Conservation (phyloP, 2,113 vertebrate species). For the Stegostoma tigrinum region DNA sequence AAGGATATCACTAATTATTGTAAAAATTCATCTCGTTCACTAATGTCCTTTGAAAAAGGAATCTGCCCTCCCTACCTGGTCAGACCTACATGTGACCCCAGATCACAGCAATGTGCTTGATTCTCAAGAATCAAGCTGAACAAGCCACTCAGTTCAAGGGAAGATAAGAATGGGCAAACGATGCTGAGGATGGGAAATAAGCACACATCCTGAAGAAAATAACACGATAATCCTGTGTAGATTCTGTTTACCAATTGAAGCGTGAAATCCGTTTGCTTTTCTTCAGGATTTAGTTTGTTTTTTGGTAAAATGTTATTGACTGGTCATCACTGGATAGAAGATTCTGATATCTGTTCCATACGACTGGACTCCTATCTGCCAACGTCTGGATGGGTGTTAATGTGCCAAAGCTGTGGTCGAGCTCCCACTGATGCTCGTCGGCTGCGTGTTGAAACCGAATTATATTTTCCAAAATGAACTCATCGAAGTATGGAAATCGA, state of each 20-base stretch:
- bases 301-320: neutral
- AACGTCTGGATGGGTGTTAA: neutral
- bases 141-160: no score
- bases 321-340: neutral
- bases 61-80: no score
- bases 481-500: neutral
- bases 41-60: no score
- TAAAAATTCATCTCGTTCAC: no score
- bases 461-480: neutral
- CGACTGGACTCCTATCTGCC: neutral
- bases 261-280: neutral
- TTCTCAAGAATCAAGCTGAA: no score
- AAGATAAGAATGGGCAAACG: constrained; percentile 38
- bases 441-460: neutral
- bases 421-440: neutral
- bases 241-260: neutral
- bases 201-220: constrained; percentile 42
- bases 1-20: no score
- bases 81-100: no score
- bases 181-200: constrained; percentile 94
- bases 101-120: no score
- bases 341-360: neutral
- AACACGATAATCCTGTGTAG: neutral
- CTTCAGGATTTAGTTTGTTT: neutral
- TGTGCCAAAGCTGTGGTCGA: neutral